Evolutionary conservation across 1,140 invertebrate genomes (phyloP).

Genomic region (Drosophila persimilis): DNA sequence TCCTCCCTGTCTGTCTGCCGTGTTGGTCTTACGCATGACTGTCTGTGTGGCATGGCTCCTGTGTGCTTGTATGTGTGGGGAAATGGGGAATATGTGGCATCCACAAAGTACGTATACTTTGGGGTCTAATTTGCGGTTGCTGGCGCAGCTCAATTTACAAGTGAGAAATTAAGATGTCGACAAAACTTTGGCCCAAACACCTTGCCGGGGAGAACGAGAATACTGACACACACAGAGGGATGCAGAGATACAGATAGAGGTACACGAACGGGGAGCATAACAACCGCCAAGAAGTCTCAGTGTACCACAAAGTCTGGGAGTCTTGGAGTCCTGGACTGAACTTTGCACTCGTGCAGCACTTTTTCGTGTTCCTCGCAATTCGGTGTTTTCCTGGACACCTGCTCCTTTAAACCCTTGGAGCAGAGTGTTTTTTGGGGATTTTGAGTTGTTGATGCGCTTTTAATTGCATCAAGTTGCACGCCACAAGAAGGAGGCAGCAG

Average conservation of each 20-base stretch:
- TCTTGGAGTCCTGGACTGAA: conserved; percentile 64
- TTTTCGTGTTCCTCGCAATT: background rate
- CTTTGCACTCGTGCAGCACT: conserved; percentile 38
- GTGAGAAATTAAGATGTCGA: conserved; percentile 80
- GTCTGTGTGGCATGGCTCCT: conserved; percentile 39
- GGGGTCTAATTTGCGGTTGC: conserved; percentile 78
- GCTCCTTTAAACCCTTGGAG: background rate
- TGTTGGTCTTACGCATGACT: conserved; percentile 68
- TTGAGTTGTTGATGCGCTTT: conserved; percentile 18
- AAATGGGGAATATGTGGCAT: conserved; percentile 63
- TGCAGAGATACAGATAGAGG: too few species aligned
- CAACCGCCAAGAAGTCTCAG: conserved; percentile 56
- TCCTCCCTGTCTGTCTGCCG: background rate
- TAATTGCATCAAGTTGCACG: conserved; percentile 30
- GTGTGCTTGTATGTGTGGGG: conserved; percentile 17
- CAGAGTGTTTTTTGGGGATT: background rate
- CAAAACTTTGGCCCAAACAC: conserved; percentile 63
- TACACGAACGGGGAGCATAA: background rate
- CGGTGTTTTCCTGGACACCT: conserved; percentile 1
- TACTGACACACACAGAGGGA: background rate
- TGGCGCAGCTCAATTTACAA: conserved; percentile 80
- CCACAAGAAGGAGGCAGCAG: too few species aligned
- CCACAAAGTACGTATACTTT: conserved; percentile 79
- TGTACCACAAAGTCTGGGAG: conserved; percentile 64
- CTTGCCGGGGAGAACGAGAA: background rate